Percentiles rank a stretch among this genome's conserved stretches.
Evolutionary conservation across 2,797 vertebrate species (phyloP).

Genomic region (Cossypha dichroa): DNA sequence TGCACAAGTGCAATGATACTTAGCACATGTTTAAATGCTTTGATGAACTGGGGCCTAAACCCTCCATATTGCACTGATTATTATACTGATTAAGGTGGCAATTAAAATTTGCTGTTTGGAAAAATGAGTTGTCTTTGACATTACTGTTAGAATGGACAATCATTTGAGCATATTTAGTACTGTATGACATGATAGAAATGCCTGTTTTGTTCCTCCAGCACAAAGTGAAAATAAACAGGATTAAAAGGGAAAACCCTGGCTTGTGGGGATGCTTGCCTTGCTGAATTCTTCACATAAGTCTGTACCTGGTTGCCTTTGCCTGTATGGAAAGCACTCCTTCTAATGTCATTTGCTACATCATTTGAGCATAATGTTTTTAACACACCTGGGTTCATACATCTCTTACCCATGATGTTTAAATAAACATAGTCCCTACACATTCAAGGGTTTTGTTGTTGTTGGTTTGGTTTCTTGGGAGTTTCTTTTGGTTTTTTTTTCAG

Average conservation of each 20-base stretch:
- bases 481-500: not conserved
- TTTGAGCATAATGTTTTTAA: not conserved
- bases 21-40: not conserved
- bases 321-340: not conserved
- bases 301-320: not conserved
- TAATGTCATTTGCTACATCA: not conserved
- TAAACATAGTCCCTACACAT: not conserved
- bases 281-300: not conserved
- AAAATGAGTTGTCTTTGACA: not conserved
- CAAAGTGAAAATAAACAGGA: not conserved
- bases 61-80: not conserved
- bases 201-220: not conserved
- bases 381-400: not conserved
- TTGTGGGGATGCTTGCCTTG: not conserved
- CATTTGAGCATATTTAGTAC: not conserved
- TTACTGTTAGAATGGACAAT: not conserved
- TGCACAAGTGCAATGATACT: not conserved
- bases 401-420: not conserved
- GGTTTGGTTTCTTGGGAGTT: accelerated
- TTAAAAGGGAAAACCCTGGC: not conserved
- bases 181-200: not conserved
- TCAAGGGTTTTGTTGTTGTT: accelerated
- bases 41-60: not conserved
- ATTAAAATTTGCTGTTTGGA: not conserved
- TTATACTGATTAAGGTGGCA: not conserved